These are phyloP conservation scores for Mechanitis mazaeus DNA, from an alignment of 2,888 invertebrate genomes.

Conservation along the genomic window DNA sequence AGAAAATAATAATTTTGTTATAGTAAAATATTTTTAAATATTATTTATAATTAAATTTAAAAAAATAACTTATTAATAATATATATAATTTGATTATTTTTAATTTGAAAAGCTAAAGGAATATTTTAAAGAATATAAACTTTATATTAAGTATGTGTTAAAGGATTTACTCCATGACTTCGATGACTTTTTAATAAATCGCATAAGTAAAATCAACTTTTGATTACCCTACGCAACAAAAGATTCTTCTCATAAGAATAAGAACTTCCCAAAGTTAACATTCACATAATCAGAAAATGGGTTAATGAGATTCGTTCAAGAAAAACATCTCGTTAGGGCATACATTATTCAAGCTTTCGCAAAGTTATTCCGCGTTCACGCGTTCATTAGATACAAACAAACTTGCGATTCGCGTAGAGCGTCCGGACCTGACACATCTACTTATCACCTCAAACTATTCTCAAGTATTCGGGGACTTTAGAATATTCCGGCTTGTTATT, in stretches of 20 bases:
- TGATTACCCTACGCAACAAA: slow-evolving; percentile 59
- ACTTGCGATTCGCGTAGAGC: slow-evolving; percentile 62
- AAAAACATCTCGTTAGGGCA: slow-evolving; percentile 77
- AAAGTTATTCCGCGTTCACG: slow-evolving; percentile 74
- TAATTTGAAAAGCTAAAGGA: too few species aligned
- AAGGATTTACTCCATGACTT: not conserved
- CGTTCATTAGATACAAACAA: slow-evolving; percentile 71
- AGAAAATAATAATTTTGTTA: too few species aligned
- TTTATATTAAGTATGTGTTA: not conserved
- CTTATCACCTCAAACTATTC: slow-evolving; percentile 72
- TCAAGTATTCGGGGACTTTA: slow-evolving; percentile 64
- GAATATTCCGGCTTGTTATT: slow-evolving; percentile 61
- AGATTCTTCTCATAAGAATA: slow-evolving; percentile 58
- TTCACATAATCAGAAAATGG: slow-evolving; percentile 74
- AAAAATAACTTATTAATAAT: too few species aligned
- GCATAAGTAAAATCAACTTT: slow-evolving; percentile 34
- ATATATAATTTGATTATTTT: too few species aligned
- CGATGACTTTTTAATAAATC: slow-evolving; percentile 35
- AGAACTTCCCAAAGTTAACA: slow-evolving; percentile 69
- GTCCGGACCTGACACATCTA: slow-evolving; percentile 57
- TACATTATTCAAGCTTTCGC: slow-evolving; percentile 75
- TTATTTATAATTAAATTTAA: too few species aligned
- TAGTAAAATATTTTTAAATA: too few species aligned
- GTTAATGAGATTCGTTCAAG: slow-evolving; percentile 75
- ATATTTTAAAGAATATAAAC: too few species aligned